Base-by-base conservation (phyloP, 2,888 invertebrate genomes). In the Acanthosoma haemorrhoidale region DNA sequence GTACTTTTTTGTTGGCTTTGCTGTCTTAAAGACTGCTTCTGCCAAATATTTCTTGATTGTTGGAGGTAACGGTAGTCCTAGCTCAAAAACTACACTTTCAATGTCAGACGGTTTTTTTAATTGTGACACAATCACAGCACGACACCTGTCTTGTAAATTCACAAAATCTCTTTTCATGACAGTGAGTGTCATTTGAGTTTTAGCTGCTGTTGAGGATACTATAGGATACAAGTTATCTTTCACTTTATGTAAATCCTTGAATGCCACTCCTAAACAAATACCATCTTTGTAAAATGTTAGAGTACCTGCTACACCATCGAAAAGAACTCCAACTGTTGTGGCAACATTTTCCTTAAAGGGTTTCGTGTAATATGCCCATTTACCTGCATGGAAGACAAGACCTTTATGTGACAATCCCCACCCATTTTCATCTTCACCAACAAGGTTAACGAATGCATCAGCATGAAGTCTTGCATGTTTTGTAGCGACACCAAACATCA, bases 381-480 rank as follows among this genome's bases (percentile, higher is more conserved):
- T 80, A 15, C 88, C 88, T 21, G 83, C 83, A 77, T 89, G 89
- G 87, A 88, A 89, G 1, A 88, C 77, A 6, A 85, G 76, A 4
- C 90, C 90, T 78, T 88, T 89, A 77, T 90, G 89, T 0, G 88
- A 88, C 18, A 90, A 78, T 0, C 88, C 89, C 89, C 89, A 90
- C 61, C 88, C 86, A 72, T 85, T 81, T 59, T 83, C 82, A 77
- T 89, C 87, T 78, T 88, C 87, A n/a, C 90, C 90, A 31, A 90
- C 79, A 76, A 90, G 80, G 78, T 89, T 88, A 31, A 85, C 84
- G 78, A 89, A 90, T 13, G 85, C 83, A 77, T 87, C 86, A 1
- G 85, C 86, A 77, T 89, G 88, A 2, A 89, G 80, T 4, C 86
- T 80, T 2, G 84, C 84, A 41, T 80, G 77, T 66, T 79, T 79